phyloP scores from a whole-genome alignment of 1,140 invertebrate genomes.

The Drosophila bocki region DNA sequence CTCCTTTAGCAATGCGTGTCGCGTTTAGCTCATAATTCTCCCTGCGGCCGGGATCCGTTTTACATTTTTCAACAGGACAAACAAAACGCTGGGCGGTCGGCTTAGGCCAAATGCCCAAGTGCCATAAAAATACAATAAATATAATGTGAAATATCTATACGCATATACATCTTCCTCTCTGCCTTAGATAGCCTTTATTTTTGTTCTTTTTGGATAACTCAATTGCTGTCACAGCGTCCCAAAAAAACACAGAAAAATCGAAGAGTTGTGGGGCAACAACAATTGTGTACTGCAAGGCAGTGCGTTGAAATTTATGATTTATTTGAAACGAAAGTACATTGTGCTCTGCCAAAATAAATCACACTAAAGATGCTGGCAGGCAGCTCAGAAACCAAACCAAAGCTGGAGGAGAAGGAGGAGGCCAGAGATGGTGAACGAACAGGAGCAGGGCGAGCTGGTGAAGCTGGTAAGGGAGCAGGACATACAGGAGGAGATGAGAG shows the following conservation, averaged over 20 bases:
- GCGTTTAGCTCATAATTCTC: constrained; percentile 78
- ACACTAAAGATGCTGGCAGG: constrained; percentile 69
- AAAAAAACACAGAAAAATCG: constrained; percentile 8
- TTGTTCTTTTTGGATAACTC: constrained; percentile 66
- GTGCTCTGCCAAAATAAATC: constrained; percentile 79
- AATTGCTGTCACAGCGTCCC: constrained; percentile 63
- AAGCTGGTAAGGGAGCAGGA: constrained; percentile 2
- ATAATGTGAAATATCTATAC: constrained; percentile 54
- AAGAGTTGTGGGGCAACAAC: constrained; percentile 18
- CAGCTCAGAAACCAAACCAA: constrained; percentile 36
- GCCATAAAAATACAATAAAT: constrained; percentile 82
- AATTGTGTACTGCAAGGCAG: constrained; percentile 53
- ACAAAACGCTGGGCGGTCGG: constrained; percentile 65
- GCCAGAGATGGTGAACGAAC: constrained; percentile 1
- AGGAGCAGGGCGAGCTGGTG: constrained; percentile 6
- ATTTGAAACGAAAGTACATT: constrained; percentile 82
- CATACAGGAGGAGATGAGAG: neutral
- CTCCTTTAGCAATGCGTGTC: constrained; percentile 46
- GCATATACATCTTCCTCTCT: constrained; percentile 47
- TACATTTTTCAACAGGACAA: constrained; percentile 67
- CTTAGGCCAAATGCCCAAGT: constrained; percentile 68
- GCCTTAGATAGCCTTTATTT: constrained; percentile 69
- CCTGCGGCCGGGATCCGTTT: constrained; percentile 46
- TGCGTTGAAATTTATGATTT: constrained; percentile 83
- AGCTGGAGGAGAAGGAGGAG: neutral